phyloP scores from a whole-genome alignment of 2,113 vertebrate species.

The Paratilapia polleni region DNA sequence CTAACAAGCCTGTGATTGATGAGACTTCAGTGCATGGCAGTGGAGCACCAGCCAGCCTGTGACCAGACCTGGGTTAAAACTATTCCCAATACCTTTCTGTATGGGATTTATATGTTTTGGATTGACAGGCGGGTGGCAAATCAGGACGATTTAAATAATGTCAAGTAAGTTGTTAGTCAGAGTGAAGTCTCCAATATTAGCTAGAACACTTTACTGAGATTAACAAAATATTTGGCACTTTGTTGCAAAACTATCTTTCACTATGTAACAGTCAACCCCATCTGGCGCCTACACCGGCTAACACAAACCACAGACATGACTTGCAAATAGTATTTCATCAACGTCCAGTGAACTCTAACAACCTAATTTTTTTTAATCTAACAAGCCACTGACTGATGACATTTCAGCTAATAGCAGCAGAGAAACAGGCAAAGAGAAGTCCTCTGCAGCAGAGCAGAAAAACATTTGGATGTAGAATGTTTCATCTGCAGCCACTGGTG shows the following conservation, averaged over 20 bases:
- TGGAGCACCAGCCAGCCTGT: slow-evolving; percentile 1
- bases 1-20: slow-evolving; percentile 52
- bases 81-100: background rate
- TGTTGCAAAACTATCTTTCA: background rate
- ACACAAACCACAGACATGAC: slow-evolving; percentile 45
- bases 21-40: slow-evolving; percentile 20
- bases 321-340: slow-evolving; percentile 26
- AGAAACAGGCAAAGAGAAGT: slow-evolving; percentile 1
- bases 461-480: slow-evolving; percentile 27
- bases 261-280: background rate
- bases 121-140: background rate
- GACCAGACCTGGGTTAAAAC: background rate
- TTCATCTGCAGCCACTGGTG: slow-evolving; percentile 16
- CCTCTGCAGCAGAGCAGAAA: slow-evolving; percentile 7
- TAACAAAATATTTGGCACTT: slow-evolving; percentile 16
- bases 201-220: background rate
- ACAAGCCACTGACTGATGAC: slow-evolving; percentile 38
- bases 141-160: slow-evolving; percentile 17
- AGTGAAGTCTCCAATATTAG: background rate
- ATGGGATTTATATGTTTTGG: slow-evolving; percentile 15
- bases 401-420: slow-evolving; percentile 14
- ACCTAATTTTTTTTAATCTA: background rate
- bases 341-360: slow-evolving; percentile 39
- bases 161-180: slow-evolving; percentile 12
- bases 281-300: slow-evolving; percentile 23